Evolutionary conservation across 37 sponge, comb jelly and placozoan species (phyloP).

Genomic region (Halisarca cf. caerulea): DNA sequence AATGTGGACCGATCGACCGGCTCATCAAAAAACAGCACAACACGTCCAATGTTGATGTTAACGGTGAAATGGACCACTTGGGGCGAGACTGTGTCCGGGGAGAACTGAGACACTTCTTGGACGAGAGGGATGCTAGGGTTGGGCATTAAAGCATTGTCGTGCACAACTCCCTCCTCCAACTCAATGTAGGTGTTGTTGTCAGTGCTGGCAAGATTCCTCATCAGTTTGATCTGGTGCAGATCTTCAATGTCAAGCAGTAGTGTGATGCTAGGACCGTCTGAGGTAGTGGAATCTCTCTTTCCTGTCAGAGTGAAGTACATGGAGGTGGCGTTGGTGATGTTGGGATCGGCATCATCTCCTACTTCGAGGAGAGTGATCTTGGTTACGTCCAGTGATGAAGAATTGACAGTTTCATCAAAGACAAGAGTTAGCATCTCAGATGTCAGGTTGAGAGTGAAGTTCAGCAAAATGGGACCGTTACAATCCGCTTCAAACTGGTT

Average conservation of each 20-base stretch:
- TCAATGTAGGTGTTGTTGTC: conserved; percentile 70
- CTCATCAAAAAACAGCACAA: conserved; percentile 84
- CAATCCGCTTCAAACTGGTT: conserved; percentile 52
- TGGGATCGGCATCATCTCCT: background rate
- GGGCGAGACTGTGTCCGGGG: conserved; percentile 67
- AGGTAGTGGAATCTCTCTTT: conserved; percentile 19
- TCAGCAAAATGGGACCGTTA: conserved; percentile 49
- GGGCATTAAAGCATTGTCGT: conserved; percentile 63
- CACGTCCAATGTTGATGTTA: conserved; percentile 58
- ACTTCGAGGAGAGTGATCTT: conserved; percentile 44
- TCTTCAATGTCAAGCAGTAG: conserved; percentile 64
- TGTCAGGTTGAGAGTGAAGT: conserved; percentile 79
- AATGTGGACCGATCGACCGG: conserved; percentile 80
- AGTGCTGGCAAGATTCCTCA: conserved; percentile 66
- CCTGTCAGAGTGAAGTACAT: conserved; percentile 48
- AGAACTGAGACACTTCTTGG: conserved; percentile 26
- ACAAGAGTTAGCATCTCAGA: conserved; percentile 75
- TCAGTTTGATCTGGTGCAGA: conserved; percentile 82
- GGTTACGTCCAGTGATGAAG: conserved; percentile 58
- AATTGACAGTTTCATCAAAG: conserved; percentile 90
- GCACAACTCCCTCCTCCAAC: conserved; percentile 37
- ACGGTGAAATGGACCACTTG: conserved; percentile 56
- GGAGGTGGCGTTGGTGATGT: conserved; percentile 3
- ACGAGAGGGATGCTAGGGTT: conserved; percentile 51
- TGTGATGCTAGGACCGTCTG: conserved; percentile 56